phyloP scores from a whole-genome alignment of 2,113 vertebrate species.

The Gnathonemus longibarbis region DNA sequence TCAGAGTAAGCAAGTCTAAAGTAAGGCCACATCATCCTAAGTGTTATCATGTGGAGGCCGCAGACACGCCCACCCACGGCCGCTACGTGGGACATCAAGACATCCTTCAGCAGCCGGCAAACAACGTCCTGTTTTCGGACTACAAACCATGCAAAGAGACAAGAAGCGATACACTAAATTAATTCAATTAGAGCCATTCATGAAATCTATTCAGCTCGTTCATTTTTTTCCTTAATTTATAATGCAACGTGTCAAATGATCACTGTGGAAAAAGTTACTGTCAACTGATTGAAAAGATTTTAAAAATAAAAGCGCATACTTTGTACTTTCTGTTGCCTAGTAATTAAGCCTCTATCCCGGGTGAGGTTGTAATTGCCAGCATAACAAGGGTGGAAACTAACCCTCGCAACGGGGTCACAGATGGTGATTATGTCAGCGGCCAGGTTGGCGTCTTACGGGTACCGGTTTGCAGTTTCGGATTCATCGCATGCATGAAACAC shows the following conservation, averaged over 20 bases:
- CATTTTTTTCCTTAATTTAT: not conserved
- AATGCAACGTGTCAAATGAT: not conserved
- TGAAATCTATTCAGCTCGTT: not conserved
- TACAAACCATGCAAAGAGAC: not conserved
- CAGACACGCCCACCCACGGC: not conserved
- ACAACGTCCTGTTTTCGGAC: not conserved
- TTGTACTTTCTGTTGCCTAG: not conserved
- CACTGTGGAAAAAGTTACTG: not conserved
- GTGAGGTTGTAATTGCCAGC: not conserved
- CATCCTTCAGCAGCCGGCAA: not conserved
- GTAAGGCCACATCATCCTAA: slow-evolving; percentile 6
- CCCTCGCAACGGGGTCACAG: not conserved
- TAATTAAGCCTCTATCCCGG: not conserved
- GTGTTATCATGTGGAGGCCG: not conserved
- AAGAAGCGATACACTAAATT: not conserved
- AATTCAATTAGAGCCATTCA: not conserved
- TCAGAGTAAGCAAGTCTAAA: not conserved
- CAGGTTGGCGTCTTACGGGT: not conserved
- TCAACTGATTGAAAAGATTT: not conserved
- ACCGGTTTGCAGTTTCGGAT: not conserved
- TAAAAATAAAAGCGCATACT: not conserved
- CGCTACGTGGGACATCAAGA: not conserved
- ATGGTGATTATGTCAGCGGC: not conserved
- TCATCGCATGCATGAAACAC: not conserved
- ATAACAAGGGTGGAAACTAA: not conserved